These are phyloP conservation scores for Upupa epops DNA, from an alignment of 2,113 vertebrate genomes.

Conservation along the genomic window DNA sequence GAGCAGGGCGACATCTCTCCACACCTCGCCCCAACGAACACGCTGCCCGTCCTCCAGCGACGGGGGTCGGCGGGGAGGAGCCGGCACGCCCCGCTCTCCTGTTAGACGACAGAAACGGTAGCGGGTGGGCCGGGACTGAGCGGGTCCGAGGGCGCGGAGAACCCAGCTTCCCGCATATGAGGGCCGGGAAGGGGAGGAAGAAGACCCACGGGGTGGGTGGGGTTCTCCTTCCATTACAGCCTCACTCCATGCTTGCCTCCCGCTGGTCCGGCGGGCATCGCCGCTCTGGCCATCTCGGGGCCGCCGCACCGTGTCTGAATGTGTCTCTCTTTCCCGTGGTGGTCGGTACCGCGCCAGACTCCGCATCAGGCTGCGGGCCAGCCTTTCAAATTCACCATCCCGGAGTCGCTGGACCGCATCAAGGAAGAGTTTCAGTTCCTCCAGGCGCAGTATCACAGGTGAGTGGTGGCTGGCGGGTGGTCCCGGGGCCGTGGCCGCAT, in stretches of 20 bases:
- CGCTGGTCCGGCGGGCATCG: neutral
- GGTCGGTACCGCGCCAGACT: conserved; percentile 72
- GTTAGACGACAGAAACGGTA: neutral
- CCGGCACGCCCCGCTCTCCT: neutral
- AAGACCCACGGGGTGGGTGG: neutral
- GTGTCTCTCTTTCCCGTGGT: neutral
- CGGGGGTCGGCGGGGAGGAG: conserved; percentile 6
- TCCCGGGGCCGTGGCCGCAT: neutral
- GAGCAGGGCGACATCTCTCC: neutral
- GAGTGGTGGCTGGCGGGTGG: conserved; percentile 15
- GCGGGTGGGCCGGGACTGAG: neutral
- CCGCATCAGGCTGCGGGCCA: conserved; percentile 92
- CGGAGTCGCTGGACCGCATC: conserved; percentile 92
- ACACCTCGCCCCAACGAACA: neutral
- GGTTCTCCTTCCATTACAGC: neutral
- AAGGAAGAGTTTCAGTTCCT: conserved; percentile 97
- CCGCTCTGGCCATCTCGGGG: neutral
- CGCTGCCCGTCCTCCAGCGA: neutral
- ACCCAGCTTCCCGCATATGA: neutral
- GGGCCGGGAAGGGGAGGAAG: neutral
- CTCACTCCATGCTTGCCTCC: neutral
- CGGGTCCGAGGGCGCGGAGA: neutral
- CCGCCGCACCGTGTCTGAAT: neutral
- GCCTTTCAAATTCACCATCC: conserved; percentile 94
- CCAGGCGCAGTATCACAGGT: conserved; percentile 97